A percentile compares a stretch with the other conserved stretches of the same genome.
Conservation (phyloP, 2,888 invertebrate genomes). For the Horisme vitalbata region DNA sequence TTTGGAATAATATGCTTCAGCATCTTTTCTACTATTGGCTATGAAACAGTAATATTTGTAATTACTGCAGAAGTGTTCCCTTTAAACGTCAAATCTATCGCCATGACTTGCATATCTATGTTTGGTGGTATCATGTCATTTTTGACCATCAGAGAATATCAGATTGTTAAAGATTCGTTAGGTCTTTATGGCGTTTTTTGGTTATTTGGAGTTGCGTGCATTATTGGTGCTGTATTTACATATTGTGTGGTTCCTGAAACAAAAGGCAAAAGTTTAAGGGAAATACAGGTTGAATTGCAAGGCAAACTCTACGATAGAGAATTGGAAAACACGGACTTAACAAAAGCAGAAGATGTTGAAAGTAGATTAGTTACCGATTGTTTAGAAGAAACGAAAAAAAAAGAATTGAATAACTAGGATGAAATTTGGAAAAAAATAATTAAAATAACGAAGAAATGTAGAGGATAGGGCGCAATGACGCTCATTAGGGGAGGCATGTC, state of each 20-base stretch:
- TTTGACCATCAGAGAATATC: conserved; percentile 71
- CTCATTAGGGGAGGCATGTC: no score
- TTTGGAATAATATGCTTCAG: conserved; percentile 58
- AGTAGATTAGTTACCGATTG: no score
- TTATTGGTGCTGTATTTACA: conserved; percentile 69
- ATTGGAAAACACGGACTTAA: no score
- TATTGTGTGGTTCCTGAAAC: conserved; percentile 77
- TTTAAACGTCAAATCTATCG: conserved; percentile 78
- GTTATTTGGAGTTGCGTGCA: conserved; percentile 65
- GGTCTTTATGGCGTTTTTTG: conserved; percentile 77
- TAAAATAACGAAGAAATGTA: no score
- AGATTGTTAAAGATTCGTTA: conserved; percentile 62
- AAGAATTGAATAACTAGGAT: no score
- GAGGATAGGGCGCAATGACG: no score
- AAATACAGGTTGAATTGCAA: conserved; percentile 78
- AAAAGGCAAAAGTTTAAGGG: conserved; percentile 81
- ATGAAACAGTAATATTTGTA: conserved; percentile 70
- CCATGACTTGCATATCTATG: conserved; percentile 72
- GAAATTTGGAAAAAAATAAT: no score
- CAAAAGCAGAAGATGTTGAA: no score
- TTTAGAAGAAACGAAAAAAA: no score
- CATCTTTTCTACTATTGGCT: conserved; percentile 61
- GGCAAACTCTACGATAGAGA: no score
- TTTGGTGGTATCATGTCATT: conserved; percentile 68
- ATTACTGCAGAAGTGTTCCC: conserved; percentile 82